Base-by-base conservation (phyloP, 2,888 invertebrate species). In the Xanthorhoe spadicearia region DNA sequence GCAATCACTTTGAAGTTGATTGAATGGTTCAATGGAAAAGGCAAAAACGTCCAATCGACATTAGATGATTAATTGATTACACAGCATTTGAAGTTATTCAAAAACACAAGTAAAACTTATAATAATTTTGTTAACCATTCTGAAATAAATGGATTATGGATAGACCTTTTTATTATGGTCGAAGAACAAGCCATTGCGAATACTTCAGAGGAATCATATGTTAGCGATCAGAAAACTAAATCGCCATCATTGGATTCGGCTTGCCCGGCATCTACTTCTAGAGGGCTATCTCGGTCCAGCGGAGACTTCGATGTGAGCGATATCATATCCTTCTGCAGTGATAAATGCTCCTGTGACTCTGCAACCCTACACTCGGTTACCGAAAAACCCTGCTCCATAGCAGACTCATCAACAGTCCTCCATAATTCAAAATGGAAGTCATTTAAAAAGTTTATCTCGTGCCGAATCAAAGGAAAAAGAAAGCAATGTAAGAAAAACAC, bases 241-340 rank as follows among this genome's bases (percentile, higher is more conserved):
- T 82, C 80, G 13, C 38, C 38, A 78, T 80, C 80, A 7, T 69
- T 72, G n/a, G 80, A 81, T 19, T 78, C 74, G 10, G 64, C 75
- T 28, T 85, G 86, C 58, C 81, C 78, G 1, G 83, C 90, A 0
- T 83, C 90, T 6, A 90, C 90, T 8, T 90, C 90, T 2, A 79
- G 84, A 35, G 87, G 85, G 0, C 65, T 86, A 18, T 81, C 84
- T 13, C 79, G 75, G 55, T 85, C 83, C 1, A 85, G 84, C 61
- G 87, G 85, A 1, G 86, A 88, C 68, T 81, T 64, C 62, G 83
- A 83, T 43, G 74, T 66, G 32, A 77, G 75, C 61, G 83, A 82
- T 3, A 70, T 72, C 0, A 74, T 73, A 61, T 83, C 83, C 1
- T 75, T 71, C 54, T 82, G 78, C 67, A 78, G 80, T 61, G 78